A percentile compares a stretch with the other conserved stretches of the same genome.
Conservation (phyloP, 2,888 invertebrate genomes). For the Amphipoea oculea region DNA sequence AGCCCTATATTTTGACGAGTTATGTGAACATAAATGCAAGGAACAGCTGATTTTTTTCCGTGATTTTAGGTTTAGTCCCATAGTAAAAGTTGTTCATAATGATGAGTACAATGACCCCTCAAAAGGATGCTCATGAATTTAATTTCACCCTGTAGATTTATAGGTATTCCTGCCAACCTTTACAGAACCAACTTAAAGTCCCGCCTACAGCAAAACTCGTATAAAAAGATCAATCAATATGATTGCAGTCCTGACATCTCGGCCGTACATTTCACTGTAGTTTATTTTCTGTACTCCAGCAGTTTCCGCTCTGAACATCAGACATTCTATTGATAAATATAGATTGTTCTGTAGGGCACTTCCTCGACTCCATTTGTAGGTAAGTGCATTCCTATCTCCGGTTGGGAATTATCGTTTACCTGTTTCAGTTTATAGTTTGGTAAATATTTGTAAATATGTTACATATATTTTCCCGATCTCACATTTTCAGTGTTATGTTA, state of each 20-base stretch:
- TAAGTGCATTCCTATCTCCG: conserved; percentile 55
- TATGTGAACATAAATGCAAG: too few species aligned
- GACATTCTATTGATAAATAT: conserved; percentile 50
- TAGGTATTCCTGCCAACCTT: background rate
- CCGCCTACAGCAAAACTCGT: background rate
- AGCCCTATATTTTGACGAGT: too few species aligned
- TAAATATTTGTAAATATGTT: background rate
- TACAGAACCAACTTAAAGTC: background rate
- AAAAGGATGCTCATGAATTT: too few species aligned
- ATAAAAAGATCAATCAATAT: conserved; percentile 54
- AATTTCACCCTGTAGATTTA: too few species aligned
- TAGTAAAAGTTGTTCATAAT: too few species aligned
- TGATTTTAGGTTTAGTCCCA: too few species aligned
- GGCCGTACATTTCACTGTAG: conserved; percentile 28
- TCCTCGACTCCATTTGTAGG: conserved; percentile 33
- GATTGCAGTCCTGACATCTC: conserved; percentile 39
- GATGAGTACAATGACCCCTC: too few species aligned
- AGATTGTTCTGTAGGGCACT: conserved; percentile 31
- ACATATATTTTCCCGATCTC: background rate
- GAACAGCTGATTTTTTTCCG: too few species aligned
- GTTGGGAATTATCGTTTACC: conserved; percentile 36
- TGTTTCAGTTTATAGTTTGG: conserved; percentile 18
- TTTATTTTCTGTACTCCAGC: conserved; percentile 52
- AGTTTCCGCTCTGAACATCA: conserved; percentile 53
- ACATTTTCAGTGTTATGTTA: background rate